Evolutionary conservation across 2,888 invertebrate genomes (phyloP).

Genomic region (Ctenicera cuprea): DNA sequence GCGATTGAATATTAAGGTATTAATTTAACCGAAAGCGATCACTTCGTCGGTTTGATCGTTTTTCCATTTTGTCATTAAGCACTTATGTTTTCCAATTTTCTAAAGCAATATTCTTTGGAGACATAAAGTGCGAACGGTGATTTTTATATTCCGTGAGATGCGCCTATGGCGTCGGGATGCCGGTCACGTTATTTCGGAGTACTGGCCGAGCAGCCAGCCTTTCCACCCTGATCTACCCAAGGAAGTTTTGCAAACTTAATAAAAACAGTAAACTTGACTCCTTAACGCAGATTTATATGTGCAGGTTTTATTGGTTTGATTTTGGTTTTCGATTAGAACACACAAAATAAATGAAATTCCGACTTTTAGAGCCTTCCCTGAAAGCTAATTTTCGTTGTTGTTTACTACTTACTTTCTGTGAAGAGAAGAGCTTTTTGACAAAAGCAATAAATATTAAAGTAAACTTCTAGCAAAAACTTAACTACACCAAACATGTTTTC

Average conservation of each 20-base stretch:
- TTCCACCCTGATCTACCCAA: slow-evolving; percentile 37
- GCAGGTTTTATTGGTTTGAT: slow-evolving; percentile 30
- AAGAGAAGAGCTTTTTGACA: not conserved
- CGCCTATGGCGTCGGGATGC: slow-evolving; percentile 21
- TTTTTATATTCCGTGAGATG: slow-evolving; percentile 38
- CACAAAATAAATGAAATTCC: slow-evolving; percentile 17
- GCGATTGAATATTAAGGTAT: slow-evolving; percentile 14
- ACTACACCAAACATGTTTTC: not conserved
- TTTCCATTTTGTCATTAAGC: slow-evolving; percentile 13
- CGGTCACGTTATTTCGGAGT: slow-evolving; percentile 36
- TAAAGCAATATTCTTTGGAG: slow-evolving; percentile 27
- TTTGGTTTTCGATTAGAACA: slow-evolving; percentile 26
- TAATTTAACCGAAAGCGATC: slow-evolving; percentile 4
- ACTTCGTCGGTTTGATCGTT: not conserved
- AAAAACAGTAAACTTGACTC: slow-evolving; percentile 32
- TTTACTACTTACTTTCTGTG: not conserved
- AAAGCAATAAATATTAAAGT: not conserved
- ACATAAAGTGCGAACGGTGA: slow-evolving; percentile 39
- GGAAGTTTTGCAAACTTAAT: slow-evolving; percentile 33
- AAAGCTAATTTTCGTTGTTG: not conserved
- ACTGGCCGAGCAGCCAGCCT: slow-evolving; percentile 34
- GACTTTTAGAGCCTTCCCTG: not conserved
- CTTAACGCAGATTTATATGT: slow-evolving; percentile 30
- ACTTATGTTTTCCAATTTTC: slow-evolving; percentile 11
- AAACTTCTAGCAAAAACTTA: not conserved